Evolutionary conservation across 2,888 invertebrate genomes (phyloP), one percentile per base, ranked within the genome.

Genomic region (Callosobruchus maculatus): DNA sequence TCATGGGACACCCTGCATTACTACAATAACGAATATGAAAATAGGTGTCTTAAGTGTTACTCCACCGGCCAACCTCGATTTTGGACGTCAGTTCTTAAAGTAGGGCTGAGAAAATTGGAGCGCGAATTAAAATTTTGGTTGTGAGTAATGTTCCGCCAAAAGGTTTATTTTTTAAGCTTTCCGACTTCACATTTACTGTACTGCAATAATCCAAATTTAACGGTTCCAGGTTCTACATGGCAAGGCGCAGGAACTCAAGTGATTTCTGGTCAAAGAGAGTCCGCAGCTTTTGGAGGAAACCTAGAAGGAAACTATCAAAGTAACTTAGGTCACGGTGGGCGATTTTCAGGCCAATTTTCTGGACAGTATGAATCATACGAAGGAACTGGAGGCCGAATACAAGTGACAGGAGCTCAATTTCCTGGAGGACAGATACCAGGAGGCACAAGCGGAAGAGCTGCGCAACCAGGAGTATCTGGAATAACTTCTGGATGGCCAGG

Each of bases 341-440:
- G 77, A 74, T 83, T 84, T 78, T 79, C 80, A 22, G 84, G 84
- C 7, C 76, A 78, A 21, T 83, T 83, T 78, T 76, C 81, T 5
- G 84, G 83, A 5, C 79, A 80, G 73, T 83, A 82, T 74, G 79
- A 79, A 77, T 71, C 77, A n/a, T 70, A 67, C 67, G 76, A 75
- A 22, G 26, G 72, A 70, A 49, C 22, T 22, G 72, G 73, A 13
- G 49, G 49, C 18, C 49, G 49, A 49, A 49, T 49, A 49, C 49
- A 49, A 49, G 49, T 49, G 1, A 4, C 26, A 20, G 49, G 31
- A 22, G 21, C 4, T 1, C 21, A 68, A 7, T 21, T 68, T 49
- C 13, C 49, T 49, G 49, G 49, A 20, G 68, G 68, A 21, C 22
- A 21, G 13, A 9, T 2, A 20, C 5, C 68, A 68, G 68, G 68